A percentile compares a stretch with the other conserved stretches of the same genome.
Conservation (phyloP, 2,888 invertebrate genomes). For the Venusia cambrica region DNA sequence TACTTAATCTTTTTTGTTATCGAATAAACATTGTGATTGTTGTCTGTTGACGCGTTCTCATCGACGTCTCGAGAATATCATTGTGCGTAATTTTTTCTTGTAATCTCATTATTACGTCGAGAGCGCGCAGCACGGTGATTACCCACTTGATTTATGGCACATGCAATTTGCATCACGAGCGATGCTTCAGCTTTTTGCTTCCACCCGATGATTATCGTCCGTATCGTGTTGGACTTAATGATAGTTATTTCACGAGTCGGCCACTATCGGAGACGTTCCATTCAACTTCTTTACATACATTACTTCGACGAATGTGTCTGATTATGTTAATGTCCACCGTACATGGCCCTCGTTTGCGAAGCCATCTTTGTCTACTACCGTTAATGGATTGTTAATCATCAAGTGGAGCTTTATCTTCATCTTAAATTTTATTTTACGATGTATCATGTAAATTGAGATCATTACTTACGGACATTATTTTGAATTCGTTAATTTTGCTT, state of each 20-base stretch:
- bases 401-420: conserved; percentile 43
- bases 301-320: conserved; percentile 73
- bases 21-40: conserved; percentile 37
- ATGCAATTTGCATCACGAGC: conserved; percentile 76
- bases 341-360: conserved; percentile 55
- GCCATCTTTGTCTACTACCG: conserved; percentile 56
- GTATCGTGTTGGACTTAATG: conserved; percentile 78
- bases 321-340: conserved; percentile 70
- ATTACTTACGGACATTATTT: conserved; percentile 6
- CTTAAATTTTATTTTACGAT: conserved; percentile 24
- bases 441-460: conserved; percentile 12
- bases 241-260: conserved; percentile 77
- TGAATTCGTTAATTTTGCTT: conserved; percentile 11
- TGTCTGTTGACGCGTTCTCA: conserved; percentile 48
- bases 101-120: conserved; percentile 74
- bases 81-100: conserved; percentile 68
- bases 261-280: conserved; percentile 72
- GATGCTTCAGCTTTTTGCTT: conserved; percentile 74
- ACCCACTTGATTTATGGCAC: conserved; percentile 76
- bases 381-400: conserved; percentile 62
- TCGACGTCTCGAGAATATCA: conserved; percentile 44
- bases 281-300: conserved; percentile 76
- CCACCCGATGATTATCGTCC: conserved; percentile 75
- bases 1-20: conserved; percentile 26
- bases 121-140: conserved; percentile 67